phyloP scores from a whole-genome alignment of 2,113 vertebrate species.

The Atractosteus spatula region DNA sequence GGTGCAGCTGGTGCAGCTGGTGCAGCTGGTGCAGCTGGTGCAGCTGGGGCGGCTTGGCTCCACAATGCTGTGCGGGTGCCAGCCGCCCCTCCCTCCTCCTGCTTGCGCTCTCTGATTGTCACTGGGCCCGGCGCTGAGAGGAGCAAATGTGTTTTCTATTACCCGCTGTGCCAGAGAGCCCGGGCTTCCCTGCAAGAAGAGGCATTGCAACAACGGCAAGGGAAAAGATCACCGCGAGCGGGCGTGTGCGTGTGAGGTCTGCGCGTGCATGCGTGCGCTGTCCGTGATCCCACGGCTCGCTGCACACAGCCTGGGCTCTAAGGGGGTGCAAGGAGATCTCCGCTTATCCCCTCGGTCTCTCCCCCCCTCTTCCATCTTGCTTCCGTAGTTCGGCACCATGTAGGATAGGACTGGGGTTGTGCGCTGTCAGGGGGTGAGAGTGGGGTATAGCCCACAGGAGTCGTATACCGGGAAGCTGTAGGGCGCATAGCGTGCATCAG shows the following conservation, averaged over 20 bases:
- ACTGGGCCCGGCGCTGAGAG: not conserved
- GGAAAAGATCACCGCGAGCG: not conserved
- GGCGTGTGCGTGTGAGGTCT: not conserved
- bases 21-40: too few species aligned
- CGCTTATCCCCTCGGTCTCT: not conserved
- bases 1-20: too few species aligned
- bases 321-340: not conserved
- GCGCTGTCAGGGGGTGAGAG: too few species aligned
- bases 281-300: too few species aligned
- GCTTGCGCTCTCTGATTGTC: not conserved
- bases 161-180: not conserved
- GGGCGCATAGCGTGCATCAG: too few species aligned
- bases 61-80: too few species aligned
- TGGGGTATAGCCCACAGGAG: too few species aligned
- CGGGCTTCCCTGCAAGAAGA: not conserved
- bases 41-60: too few species aligned
- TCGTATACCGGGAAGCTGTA: too few species aligned
- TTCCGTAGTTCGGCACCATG: not conserved
- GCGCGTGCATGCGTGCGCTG: too few species aligned
- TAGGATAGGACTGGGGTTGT: too few species aligned
- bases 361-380: not conserved
- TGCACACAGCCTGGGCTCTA: not conserved
- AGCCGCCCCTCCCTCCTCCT: not conserved
- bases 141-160: slow-evolving; percentile 1
- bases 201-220: not conserved